A percentile compares a stretch with the other conserved stretches of the same genome.
Conservation (phyloP, 1,140 invertebrate genomes). For the Amyelois transitella region DNA sequence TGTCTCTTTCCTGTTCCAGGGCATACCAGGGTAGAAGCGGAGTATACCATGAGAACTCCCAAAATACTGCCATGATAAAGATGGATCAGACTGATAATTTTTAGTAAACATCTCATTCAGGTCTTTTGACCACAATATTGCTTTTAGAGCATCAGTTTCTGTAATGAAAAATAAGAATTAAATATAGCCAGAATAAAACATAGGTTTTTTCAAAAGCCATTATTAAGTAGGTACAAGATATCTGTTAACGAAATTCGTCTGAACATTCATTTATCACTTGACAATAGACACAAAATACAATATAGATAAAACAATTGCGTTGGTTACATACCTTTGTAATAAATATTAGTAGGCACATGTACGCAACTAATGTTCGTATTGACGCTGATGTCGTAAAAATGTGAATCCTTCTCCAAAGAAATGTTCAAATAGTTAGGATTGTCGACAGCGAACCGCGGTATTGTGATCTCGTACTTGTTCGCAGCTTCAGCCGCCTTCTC, state of each 20-base stretch:
- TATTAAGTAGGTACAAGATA: too few species aligned
- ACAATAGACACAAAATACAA: too few species aligned
- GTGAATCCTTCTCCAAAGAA: conserved; percentile 80
- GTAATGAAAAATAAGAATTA: conserved; percentile 29
- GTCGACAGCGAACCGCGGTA: conserved; percentile 48
- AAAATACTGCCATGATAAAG: conserved; percentile 97
- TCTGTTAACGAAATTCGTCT: too few species aligned
- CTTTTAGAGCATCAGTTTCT: conserved; percentile 79
- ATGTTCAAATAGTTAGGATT: conserved; percentile 74
- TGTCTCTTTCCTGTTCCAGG: conserved; percentile 67
- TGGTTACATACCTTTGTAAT: conserved; percentile 81
- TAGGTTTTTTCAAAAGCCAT: too few species aligned
- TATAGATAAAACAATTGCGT: too few species aligned
- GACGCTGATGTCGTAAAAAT: conserved; percentile 90
- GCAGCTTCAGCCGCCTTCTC: conserved; percentile 13
- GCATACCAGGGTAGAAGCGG: conserved; percentile 89
- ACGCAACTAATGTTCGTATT: conserved; percentile 90
- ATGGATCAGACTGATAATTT: conserved; percentile 91
- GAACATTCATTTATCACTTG: too few species aligned
- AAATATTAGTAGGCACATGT: conserved; percentile 96
- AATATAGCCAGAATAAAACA: too few species aligned
- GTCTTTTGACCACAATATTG: conserved; percentile 90
- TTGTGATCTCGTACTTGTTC: conserved; percentile 9
- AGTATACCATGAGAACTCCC: conserved; percentile 94
- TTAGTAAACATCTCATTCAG: conserved; percentile 89